Percentiles rank a stretch among this genome's conserved stretches.
Evolutionary conservation across 2,888 invertebrate genomes (phyloP).

Genomic region (Nomada lathburiana): DNA sequence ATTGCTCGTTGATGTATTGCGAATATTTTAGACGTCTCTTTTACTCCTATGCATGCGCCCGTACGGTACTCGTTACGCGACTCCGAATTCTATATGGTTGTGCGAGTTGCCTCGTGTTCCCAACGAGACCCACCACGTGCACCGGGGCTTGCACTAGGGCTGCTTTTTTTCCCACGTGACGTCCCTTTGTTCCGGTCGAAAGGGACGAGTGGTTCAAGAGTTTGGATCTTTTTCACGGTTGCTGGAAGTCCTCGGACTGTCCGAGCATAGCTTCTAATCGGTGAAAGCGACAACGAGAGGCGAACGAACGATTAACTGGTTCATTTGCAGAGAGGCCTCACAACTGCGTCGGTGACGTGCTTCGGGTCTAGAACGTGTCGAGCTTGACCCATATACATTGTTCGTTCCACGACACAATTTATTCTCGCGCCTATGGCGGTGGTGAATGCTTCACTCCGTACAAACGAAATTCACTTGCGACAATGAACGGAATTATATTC

Average conservation of each 20-base stretch:
- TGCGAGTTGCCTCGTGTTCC: background rate
- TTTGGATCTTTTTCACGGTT: slow-evolving; percentile 14
- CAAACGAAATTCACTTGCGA: too few relatives aligned
- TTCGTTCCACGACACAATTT: background rate
- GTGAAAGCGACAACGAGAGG: slow-evolving; percentile 65
- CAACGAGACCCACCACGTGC: background rate
- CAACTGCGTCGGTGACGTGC: slow-evolving; percentile 24
- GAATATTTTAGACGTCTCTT: too few relatives aligned
- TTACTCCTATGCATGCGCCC: background rate
- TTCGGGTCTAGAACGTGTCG: slow-evolving; percentile 8
- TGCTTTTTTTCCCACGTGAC: background rate
- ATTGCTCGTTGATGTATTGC: background rate
- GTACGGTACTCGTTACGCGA: background rate
- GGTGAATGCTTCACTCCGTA: too few relatives aligned
- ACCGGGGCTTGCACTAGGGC: background rate
- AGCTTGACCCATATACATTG: slow-evolving; percentile 55
- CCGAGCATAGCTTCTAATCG: slow-evolving; percentile 43
- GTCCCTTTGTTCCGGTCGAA: background rate
- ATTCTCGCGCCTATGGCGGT: too few relatives aligned
- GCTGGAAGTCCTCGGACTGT: slow-evolving; percentile 33
- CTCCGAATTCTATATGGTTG: background rate
- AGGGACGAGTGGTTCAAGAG: background rate
- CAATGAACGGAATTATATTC: too few relatives aligned
- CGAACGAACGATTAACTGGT: slow-evolving; percentile 59
- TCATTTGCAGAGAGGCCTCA: slow-evolving; percentile 54